A percentile compares a stretch with the other conserved stretches of the same genome.
These are phyloP conservation scores for Suncus etruscus DNA, from an alignment of 2,113 vertebrate genomes.

Conservation along the genomic window DNA sequence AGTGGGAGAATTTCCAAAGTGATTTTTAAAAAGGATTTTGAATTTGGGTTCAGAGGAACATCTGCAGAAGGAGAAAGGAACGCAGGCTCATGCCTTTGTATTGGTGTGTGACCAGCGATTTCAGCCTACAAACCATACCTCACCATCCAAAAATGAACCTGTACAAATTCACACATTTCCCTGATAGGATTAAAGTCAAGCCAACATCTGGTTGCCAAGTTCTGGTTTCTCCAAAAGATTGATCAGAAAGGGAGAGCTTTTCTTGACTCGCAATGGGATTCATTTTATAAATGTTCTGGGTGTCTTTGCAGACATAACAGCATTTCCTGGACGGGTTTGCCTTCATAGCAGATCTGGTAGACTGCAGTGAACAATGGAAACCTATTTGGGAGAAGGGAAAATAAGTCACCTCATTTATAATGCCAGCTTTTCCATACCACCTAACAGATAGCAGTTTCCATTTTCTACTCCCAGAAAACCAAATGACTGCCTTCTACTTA, in stretches of 20 bases:
- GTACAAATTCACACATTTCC: constrained; percentile 46
- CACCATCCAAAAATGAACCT: background rate
- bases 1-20: constrained; percentile 47
- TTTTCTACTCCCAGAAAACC: background rate
- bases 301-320: constrained; percentile 93
- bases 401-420: constrained; percentile 31
- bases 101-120: constrained; percentile 46
- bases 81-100: constrained; percentile 28
- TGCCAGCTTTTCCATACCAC: background rate
- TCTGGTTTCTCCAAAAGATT: background rate
- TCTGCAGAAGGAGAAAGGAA: constrained; percentile 59
- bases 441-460: background rate
- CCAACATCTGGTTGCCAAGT: constrained; percentile 53
- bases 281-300: constrained; percentile 90
- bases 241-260: constrained; percentile 60
- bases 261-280: background rate
- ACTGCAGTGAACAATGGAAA: constrained; percentile 93
- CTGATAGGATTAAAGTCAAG: constrained; percentile 17
- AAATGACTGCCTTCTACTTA: background rate
- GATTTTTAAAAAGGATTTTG: constrained; percentile 65
- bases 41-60: constrained; percentile 56
- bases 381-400: constrained; percentile 78
- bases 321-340: constrained; percentile 90
- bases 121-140: constrained; percentile 36
- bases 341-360: constrained; percentile 93